These are phyloP conservation scores for Drosophila prostipennis DNA, from an alignment of 2,888 invertebrate genomes.

Conservation along the genomic window DNA sequence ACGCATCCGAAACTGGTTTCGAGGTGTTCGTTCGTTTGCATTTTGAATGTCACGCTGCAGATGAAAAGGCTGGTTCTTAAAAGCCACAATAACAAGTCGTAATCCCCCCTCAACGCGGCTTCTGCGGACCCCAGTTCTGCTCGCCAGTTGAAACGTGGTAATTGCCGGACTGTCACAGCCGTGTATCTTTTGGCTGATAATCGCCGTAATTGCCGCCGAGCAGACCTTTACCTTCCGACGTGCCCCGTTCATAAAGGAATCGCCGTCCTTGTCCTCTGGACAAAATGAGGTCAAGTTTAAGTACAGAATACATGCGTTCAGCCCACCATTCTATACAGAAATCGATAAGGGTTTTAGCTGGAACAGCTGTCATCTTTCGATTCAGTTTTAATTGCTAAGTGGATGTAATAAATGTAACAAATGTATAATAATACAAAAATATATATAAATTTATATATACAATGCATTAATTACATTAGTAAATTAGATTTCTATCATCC, in stretches of 20 bases:
- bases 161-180: slow-evolving; percentile 32
- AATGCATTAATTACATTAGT: too few relatives aligned
- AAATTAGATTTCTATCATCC: too few relatives aligned
- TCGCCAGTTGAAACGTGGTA: slow-evolving; percentile 27
- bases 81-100: slow-evolving; percentile 37
- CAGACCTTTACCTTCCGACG: slow-evolving; percentile 37
- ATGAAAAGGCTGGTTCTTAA: slow-evolving; percentile 51
- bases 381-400: neutral
- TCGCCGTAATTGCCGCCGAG: slow-evolving; percentile 44
- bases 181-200: slow-evolving; percentile 21
- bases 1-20: slow-evolving; percentile 44
- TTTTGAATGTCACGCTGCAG: slow-evolving; percentile 55
- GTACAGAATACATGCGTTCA: slow-evolving; percentile 32
- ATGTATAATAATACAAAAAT: neutral
- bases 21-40: slow-evolving; percentile 44
- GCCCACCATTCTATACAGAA: neutral
- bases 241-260: slow-evolving; percentile 42
- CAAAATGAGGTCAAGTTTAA: slow-evolving; percentile 69
- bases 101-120: slow-evolving; percentile 11
- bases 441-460: too few relatives aligned
- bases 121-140: neutral
- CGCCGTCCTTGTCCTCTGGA: slow-evolving; percentile 54
- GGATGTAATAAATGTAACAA: neutral
- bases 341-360: neutral
- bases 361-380: neutral